These are phyloP conservation scores for Spisula subtruncata DNA, from an alignment of 2,888 invertebrate species.

Conservation along the genomic window DNA sequence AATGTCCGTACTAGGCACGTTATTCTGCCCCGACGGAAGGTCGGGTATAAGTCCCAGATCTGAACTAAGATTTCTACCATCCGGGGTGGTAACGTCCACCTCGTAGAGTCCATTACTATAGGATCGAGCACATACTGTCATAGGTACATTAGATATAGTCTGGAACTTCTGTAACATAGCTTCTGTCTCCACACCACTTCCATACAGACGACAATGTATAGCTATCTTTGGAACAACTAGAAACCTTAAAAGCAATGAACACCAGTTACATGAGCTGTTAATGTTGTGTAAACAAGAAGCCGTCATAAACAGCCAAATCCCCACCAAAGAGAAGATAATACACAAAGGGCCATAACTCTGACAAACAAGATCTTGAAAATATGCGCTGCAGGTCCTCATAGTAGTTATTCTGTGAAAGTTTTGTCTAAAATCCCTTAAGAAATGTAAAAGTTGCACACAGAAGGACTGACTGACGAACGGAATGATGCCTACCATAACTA, in stretches of 20 bases:
- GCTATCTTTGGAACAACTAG: constrained; percentile 72
- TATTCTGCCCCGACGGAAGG: not conserved
- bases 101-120: constrained; percentile 61
- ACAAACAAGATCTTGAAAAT: too few relatives aligned
- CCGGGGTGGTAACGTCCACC: constrained; percentile 58
- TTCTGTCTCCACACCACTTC: constrained; percentile 42
- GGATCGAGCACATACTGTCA: constrained; percentile 52
- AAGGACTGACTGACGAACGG: too few relatives aligned
- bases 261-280: too few relatives aligned
- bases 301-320: too few relatives aligned
- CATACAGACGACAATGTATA: constrained; percentile 69
- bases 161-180: constrained; percentile 47
- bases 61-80: constrained; percentile 63
- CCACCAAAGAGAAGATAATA: too few relatives aligned
- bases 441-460: too few relatives aligned
- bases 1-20: constrained; percentile 46
- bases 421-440: too few relatives aligned
- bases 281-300: too few relatives aligned
- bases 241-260: constrained; percentile 44
- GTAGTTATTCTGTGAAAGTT: too few relatives aligned
- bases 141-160: constrained; percentile 37
- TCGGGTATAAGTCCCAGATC: constrained; percentile 32
- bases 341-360: too few relatives aligned
- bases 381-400: too few relatives aligned
- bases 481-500: too few relatives aligned